A percentile compares a stretch with the other conserved stretches of the same genome.
Evolutionary conservation across 1,140 invertebrate species (phyloP).

Genomic region (Penaeus vannamei): DNA sequence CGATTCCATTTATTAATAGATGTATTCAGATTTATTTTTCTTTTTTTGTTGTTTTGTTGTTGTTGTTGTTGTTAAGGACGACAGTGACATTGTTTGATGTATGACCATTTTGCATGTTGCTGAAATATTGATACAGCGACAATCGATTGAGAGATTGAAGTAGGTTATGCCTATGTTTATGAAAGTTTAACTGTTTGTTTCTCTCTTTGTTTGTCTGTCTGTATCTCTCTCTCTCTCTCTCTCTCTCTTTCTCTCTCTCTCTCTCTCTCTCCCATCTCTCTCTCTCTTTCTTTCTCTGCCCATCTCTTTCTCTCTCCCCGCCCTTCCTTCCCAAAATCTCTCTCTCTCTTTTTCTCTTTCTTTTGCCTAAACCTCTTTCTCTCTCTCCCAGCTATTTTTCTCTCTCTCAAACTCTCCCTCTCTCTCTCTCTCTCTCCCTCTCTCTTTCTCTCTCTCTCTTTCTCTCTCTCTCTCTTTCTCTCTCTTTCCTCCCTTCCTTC

Average conservation of each 20-base stretch:
- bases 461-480: not conserved
- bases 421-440: not conserved
- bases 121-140: too few relatives aligned
- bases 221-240: not conserved
- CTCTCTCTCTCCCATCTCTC: not conserved
- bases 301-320: not conserved
- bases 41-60: too few relatives aligned
- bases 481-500: not conserved
- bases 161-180: conserved; percentile 31
- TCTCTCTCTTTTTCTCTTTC: not conserved
- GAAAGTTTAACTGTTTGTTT: conserved; percentile 2
- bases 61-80: too few relatives aligned
- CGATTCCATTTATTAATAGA: too few relatives aligned
- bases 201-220: not conserved
- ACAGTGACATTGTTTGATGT: too few relatives aligned
- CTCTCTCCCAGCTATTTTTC: not conserved
- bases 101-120: too few relatives aligned
- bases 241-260: not conserved
- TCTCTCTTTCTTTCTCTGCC: not conserved
- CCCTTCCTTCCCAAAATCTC: not conserved
- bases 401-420: not conserved
- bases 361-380: not conserved
- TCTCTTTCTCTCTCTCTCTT: not conserved
- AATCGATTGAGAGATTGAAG: not conserved
- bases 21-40: too few relatives aligned